Base-by-base conservation (phyloP, 2,797 vertebrate genomes). In the Gymnothorax reevesii region DNA sequence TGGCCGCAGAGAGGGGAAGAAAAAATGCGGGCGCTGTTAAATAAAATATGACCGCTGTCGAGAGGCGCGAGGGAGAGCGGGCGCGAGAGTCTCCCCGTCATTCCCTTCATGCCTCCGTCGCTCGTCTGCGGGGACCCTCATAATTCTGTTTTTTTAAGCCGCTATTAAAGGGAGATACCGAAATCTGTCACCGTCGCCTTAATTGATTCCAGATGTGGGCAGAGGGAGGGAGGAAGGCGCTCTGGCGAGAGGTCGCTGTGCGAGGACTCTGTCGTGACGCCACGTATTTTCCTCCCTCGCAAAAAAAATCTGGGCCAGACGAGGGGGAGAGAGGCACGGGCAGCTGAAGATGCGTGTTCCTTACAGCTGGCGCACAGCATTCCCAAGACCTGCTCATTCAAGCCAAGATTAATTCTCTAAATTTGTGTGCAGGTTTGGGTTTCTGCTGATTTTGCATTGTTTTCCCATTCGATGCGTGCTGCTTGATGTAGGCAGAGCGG, bases 201-300 rank as follows among this genome's bases (percentile, higher is more conserved):
- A 88, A 91, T 90, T 86, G 89, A 90, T 86, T 90, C 90, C 91
- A 91, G 91, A 90, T 90, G 91, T 88, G 88, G 85, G 49, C 73
- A 59, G 69, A 71, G 59, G 17, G 64, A 15, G 83, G 27, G 80
- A 87, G 69, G 57, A 60, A 13, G 85, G 86, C 87, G 87, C 86
- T 84, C 80, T 89, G 87, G 89, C 89, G 86, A 86, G 82, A 86
- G 85, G 27, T 3, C 10, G 55, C 85, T 86, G 52, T 71, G 87
- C 83, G 89, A 89, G 87, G 88, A 88, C 85, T 89, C 88, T 85
- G 69, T 66, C 83, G 85, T 91, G 90, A 91, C 84, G 83, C 57
- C 85, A 87, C 89, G 87, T 89, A 85, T 88, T 90, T 90, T 87
- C 84, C 83, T 22, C 86, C 88, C 62, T 87, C 82, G 9, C 25